These are phyloP conservation scores for Mythimna impura DNA, from an alignment of 2,888 invertebrate species.

Conservation along the genomic window DNA sequence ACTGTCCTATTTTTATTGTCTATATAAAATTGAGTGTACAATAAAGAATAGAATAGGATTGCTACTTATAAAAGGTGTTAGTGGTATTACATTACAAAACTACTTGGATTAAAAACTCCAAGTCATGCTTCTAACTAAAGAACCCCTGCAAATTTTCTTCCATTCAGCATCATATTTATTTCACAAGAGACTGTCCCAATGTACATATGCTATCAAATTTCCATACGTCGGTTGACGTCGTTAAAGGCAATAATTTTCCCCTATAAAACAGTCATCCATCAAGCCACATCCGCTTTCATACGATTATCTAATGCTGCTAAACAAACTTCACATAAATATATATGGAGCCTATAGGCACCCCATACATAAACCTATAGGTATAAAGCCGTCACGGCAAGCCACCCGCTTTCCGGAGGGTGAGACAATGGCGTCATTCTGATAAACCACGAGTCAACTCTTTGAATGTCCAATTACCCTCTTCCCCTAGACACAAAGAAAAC, in stretches of 20 bases:
- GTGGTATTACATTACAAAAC: background rate
- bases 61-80: too few relatives aligned
- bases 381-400: slow-evolving; percentile 39
- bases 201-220: background rate
- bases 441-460: slow-evolving; percentile 34
- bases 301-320: slow-evolving; percentile 43
- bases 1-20: too few relatives aligned
- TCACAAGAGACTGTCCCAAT: background rate
- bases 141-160: background rate
- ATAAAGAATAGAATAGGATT: background rate
- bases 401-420: slow-evolving; percentile 37
- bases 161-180: background rate
- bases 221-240: background rate
- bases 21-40: too few relatives aligned
- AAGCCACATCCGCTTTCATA: slow-evolving; percentile 39
- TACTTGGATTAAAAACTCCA: background rate
- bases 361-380: background rate
- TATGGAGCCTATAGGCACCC: background rate
- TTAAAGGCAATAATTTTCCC: slow-evolving; percentile 31
- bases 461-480: slow-evolving; percentile 28
- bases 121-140: background rate
- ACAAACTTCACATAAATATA: slow-evolving; percentile 3
- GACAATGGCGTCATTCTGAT: slow-evolving; percentile 28
- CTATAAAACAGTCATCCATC: slow-evolving; percentile 37
- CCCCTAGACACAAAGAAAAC: background rate